Base-by-base conservation (phyloP, 2,888 invertebrate genomes). In the Odontomyia ornata region DNA sequence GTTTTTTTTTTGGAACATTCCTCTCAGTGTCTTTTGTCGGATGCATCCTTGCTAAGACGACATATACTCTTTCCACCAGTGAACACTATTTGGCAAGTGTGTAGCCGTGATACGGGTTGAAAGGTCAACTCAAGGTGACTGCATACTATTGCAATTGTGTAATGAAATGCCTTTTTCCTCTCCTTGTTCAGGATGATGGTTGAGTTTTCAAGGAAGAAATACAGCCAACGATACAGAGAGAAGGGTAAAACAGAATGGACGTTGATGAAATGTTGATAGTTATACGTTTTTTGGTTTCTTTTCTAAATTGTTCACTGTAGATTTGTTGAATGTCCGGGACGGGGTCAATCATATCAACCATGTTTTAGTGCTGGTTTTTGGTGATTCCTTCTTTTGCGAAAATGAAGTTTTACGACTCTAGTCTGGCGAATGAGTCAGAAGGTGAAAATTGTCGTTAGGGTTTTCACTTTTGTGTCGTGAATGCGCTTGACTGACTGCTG, bases 111-210 rank as follows among this genome's bases (percentile, higher is more conserved):
- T 64, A 18, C 64, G 64, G 64, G 64, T 64, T 64, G 64, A 64
- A 64, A 64, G 64, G 64, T 64, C 64, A 64, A 15, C 64, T 64
- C 64, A 64, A 64, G 64, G 64, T 64, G 64, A 64, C 64, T 18
- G 64, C 64, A 64, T 9, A 64, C n/a, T 15, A 64, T 64, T 23
- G 27, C 28, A 64, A n/a, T 64, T 23, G 27, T 23, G 27, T 28
- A 64, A 64, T 64, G 64, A 64, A 64, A 64, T 30, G 27, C 23
- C 28, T 27, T 28, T 64, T 64, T 64, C 15, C 13, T 28, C n/a
- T n/a, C 15, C n/a, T n/a, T n/a, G n/a, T n/a, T 9, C 13, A 15
- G 7, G 18, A 52, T 18, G 5, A 15, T 15, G 52, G 52, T 52
- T 13, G 7, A 52, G 52, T 52, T 13, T 52, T 52, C 52, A 52